These are phyloP conservation scores for Takifugu ocellatus DNA, from an alignment of 2,797 vertebrate species.

Conservation along the genomic window DNA sequence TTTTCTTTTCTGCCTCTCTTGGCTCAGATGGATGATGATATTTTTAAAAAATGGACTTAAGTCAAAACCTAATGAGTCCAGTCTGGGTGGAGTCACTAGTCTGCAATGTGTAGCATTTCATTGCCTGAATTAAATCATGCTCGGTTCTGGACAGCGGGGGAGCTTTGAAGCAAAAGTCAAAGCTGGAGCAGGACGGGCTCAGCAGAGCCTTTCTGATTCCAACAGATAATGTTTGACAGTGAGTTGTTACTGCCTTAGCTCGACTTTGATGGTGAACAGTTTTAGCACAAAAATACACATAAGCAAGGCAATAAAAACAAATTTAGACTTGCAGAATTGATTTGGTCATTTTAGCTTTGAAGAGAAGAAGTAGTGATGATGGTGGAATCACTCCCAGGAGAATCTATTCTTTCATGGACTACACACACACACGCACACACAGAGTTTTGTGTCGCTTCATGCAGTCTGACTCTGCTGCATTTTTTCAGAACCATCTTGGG, in stretches of 20 bases:
- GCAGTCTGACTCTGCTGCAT: background rate
- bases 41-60: conserved; percentile 33
- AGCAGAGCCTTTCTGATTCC: conserved; percentile 18
- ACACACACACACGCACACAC: background rate
- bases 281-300: conserved; percentile 31
- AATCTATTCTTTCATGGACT: background rate
- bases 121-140: conserved; percentile 56
- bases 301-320: conserved; percentile 44
- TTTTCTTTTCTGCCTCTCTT: conserved; percentile 3
- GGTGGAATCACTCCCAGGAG: background rate
- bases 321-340: conserved; percentile 30
- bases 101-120: conserved; percentile 42
- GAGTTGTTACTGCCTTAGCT: conserved; percentile 33
- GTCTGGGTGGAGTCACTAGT: conserved; percentile 50
- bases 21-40: conserved; percentile 40
- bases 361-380: conserved; percentile 7
- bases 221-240: conserved; percentile 26
- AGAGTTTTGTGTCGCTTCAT: background rate
- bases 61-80: conserved; percentile 47
- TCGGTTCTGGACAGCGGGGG: conserved; percentile 40
- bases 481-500: background rate
- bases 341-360: conserved; percentile 36
- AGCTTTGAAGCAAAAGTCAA: conserved; percentile 42
- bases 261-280: conserved; percentile 17
- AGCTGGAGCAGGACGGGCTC: conserved; percentile 8